Percentiles rank a stretch among this genome's conserved stretches.
Evolutionary conservation across 2,888 invertebrate species (phyloP).

Genomic region (Brassicogethes aeneus): DNA sequence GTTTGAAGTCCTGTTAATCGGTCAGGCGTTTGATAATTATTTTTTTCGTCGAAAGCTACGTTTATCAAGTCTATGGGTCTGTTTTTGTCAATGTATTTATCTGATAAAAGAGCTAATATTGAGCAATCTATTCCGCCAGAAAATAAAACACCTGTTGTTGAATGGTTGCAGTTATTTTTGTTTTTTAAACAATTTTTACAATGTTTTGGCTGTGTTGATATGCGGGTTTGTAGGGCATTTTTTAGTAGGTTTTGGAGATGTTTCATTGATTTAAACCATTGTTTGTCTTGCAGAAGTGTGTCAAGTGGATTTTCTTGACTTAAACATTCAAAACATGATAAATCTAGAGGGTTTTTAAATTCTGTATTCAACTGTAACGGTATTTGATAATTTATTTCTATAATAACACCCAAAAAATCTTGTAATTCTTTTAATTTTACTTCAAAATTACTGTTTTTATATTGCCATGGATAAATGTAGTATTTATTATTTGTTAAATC

Average conservation of each 20-base stretch:
- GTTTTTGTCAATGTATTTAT: constrained; percentile 53
- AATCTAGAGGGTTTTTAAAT: constrained; percentile 18
- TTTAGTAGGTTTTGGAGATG: constrained; percentile 46
- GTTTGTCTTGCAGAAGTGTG: constrained; percentile 27
- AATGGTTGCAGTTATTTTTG: constrained; percentile 34
- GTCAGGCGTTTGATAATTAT: constrained; percentile 68
- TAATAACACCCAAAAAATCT: constrained; percentile 29
- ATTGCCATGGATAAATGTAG: constrained; percentile 43
- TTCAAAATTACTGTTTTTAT: constrained; percentile 31
- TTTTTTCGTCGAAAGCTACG: constrained; percentile 73
- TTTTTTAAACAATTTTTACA: constrained; percentile 51
- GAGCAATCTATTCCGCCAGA: constrained; percentile 96
- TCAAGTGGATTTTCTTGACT: constrained; percentile 34
- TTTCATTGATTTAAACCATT: constrained; percentile 38
- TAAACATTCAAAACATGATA: constrained; percentile 22
- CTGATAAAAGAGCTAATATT: constrained; percentile 73
- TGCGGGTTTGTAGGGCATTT: constrained; percentile 51
- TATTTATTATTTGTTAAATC: constrained; percentile 41
- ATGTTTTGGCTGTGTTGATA: constrained; percentile 51
- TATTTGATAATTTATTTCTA: constrained; percentile 9
- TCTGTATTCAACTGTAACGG: constrained; percentile 11
- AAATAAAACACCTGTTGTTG: constrained; percentile 58
- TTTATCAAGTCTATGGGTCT: constrained; percentile 86
- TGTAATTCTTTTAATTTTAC: constrained; percentile 34
- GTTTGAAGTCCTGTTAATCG: constrained; percentile 69